Evolutionary conservation across 1,140 invertebrate species (phyloP).

Genomic region (Megalopta genalis): DNA sequence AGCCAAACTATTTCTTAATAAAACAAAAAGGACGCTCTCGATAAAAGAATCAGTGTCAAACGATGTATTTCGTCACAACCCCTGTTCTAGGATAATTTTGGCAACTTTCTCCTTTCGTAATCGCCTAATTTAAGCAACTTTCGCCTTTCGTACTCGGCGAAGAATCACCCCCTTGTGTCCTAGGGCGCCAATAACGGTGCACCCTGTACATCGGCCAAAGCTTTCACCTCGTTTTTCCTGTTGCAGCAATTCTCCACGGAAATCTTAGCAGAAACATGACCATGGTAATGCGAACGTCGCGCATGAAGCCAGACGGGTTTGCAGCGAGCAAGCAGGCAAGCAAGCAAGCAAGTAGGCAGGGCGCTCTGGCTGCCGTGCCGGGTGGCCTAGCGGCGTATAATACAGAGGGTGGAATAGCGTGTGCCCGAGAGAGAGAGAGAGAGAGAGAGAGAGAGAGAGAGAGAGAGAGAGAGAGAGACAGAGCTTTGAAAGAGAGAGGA

Average conservation of each 20-base stretch:
- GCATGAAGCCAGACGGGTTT: constrained; percentile 60
- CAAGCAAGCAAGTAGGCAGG: constrained; percentile 30
- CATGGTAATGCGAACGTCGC: constrained; percentile 45
- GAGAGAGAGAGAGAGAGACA: constrained; percentile 20
- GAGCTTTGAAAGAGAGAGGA: constrained; percentile 7
- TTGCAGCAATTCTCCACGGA: constrained; percentile 17
- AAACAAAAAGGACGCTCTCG: no score
- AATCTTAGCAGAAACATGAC: constrained; percentile 46
- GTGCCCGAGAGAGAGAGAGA: background rate
- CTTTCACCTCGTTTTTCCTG: constrained; percentile 24
- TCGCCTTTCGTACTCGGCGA: background rate
- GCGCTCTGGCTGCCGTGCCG: constrained; percentile 42
- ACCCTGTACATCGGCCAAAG: background rate
- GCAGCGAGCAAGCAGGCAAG: constrained; percentile 52
- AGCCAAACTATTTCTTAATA: no score
- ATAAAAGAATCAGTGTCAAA: no score
- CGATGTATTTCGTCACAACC: no score
- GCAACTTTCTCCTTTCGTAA: background rate
- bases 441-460: constrained; percentile 4
- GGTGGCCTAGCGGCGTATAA: constrained; percentile 1
- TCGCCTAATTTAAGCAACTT: no score
- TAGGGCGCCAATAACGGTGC: background rate
- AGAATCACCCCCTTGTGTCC: background rate
- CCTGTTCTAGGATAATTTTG: no score
- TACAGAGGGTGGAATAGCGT: constrained; percentile 9